A percentile compares a stretch with the other conserved stretches of the same genome.
Conservation (phyloP, 2,797 vertebrate genomes). For the Hemitrygon akajei region DNA sequence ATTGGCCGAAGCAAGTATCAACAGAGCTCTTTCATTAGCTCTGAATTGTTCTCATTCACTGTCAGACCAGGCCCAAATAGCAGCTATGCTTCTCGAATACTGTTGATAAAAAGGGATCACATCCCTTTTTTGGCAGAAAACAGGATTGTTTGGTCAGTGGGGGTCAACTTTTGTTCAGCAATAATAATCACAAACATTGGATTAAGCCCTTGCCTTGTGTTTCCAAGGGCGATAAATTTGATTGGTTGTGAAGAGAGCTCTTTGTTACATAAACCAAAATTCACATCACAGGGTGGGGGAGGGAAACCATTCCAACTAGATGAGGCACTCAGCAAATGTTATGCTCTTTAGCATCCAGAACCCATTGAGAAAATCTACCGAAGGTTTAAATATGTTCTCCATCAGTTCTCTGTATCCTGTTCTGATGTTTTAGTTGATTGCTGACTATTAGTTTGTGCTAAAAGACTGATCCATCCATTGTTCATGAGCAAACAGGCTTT, state of each 20-base stretch:
- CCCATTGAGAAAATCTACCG: background rate
- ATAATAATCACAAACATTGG: conserved; percentile 30
- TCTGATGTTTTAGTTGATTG: conserved; percentile 23
- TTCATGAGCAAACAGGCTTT: conserved; percentile 30
- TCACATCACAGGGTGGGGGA: background rate
- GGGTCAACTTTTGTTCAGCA: conserved; percentile 34
- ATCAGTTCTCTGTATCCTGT: conserved; percentile 11
- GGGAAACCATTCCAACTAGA: background rate
- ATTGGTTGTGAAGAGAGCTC: conserved; percentile 5
- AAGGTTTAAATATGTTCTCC: conserved; percentile 18
- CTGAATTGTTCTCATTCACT: conserved; percentile 25
- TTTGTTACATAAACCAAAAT: background rate
- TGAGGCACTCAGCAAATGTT: background rate
- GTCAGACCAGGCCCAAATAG: background rate
- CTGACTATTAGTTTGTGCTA: conserved; percentile 11
- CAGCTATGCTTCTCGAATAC: conserved; percentile 27
- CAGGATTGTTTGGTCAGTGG: conserved; percentile 30
- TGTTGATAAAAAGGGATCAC: conserved; percentile 24
- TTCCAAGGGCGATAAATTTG: conserved; percentile 30
- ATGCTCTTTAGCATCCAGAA: background rate
- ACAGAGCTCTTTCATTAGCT: conserved; percentile 30
- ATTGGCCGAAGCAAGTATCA: conserved; percentile 30
- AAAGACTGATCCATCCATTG: conserved; percentile 32
- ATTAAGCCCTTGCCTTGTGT: conserved; percentile 24
- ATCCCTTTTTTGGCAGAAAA: conserved; percentile 22